These are phyloP conservation scores for Parauchenoglanis ngamensis DNA, from an alignment of 2,797 vertebrate species.

Conservation along the genomic window DNA sequence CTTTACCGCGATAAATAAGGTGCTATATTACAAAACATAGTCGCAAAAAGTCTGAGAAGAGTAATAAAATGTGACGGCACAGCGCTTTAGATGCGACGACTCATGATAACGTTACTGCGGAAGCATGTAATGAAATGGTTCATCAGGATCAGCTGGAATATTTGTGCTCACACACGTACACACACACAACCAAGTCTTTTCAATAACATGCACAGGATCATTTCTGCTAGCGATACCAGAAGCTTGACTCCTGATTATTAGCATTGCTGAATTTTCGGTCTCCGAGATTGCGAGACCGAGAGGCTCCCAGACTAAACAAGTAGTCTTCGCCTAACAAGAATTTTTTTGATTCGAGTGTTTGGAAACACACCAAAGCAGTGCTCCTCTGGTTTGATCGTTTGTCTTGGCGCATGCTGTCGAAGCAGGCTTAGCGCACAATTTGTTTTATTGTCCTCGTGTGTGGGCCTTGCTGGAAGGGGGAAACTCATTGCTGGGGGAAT, in stretches of 20 bases:
- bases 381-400: conserved; percentile 45
- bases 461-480: conserved; percentile 46
- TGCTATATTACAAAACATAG: too few species aligned
- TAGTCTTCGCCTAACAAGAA: conserved; percentile 3
- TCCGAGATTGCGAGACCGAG: background rate
- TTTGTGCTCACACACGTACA: background rate
- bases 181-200: background rate
- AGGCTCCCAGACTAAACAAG: conserved; percentile 44
- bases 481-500: conserved; percentile 47
- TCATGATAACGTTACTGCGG: background rate
- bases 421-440: conserved; percentile 36
- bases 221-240: background rate
- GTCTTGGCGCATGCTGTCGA: conserved; percentile 41
- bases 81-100: too few species aligned
- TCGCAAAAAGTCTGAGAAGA: background rate
- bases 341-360: background rate
- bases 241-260: conserved; percentile 17
- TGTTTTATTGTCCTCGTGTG: conserved; percentile 52
- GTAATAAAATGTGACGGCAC: background rate
- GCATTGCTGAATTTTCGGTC: conserved; percentile 8
- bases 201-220: background rate
- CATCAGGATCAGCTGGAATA: background rate
- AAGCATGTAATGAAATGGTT: background rate
- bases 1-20: too few species aligned
- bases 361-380: conserved; percentile 25